Conservation (phyloP, 2,113 vertebrate species). For the Pelmatolapia mariae region DNA sequence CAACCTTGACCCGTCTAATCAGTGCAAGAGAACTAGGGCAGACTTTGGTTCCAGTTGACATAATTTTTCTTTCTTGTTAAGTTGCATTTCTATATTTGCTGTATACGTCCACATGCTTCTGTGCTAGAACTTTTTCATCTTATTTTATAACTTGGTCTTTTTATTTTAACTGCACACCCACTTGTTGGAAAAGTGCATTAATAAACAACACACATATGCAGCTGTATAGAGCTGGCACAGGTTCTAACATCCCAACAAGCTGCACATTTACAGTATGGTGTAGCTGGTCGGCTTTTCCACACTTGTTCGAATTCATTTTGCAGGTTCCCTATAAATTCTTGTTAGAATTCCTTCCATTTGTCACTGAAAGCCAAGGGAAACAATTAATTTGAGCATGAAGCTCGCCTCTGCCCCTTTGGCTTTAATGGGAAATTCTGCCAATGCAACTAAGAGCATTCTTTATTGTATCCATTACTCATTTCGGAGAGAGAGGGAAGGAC, state of each 20-base stretch:
- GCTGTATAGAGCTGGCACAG: neutral
- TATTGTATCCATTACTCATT: neutral
- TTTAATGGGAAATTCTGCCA: slow-evolving; percentile 13
- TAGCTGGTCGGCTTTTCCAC: neutral
- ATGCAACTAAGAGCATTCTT: neutral
- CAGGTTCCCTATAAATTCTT: neutral
- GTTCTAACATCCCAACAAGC: neutral
- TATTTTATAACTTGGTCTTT: neutral
- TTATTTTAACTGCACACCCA: neutral
- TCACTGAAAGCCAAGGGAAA: neutral
- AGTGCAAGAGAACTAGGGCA: neutral
- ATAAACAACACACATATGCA: neutral
- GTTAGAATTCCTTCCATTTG: slow-evolving; percentile 6
- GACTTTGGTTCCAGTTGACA: neutral
- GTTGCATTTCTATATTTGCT: neutral
- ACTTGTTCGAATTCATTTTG: neutral
- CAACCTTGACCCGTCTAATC: slow-evolving; percentile 40
- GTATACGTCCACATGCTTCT: neutral
- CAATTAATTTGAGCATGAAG: slow-evolving; percentile 7
- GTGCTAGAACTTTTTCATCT: neutral
- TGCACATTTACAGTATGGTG: neutral
- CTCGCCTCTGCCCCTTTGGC: neutral
- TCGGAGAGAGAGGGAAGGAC: neutral
- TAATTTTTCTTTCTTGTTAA: neutral
- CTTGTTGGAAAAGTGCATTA: neutral